Evolutionary conservation across 2,113 vertebrate genomes (phyloP).

Genomic region (Sterrhoptilus dennistouni): DNA sequence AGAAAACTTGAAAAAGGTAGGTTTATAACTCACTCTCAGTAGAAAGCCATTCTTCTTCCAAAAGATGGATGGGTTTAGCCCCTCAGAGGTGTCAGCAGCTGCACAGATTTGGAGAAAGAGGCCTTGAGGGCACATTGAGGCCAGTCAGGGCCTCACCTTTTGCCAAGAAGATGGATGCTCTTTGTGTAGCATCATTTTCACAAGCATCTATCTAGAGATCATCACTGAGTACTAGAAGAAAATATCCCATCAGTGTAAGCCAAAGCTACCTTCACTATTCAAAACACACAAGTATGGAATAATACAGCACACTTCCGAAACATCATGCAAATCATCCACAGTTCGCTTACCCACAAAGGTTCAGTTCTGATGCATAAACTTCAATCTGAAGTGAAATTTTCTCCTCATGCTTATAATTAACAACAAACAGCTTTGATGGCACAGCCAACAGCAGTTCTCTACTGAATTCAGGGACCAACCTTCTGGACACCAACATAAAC

Average conservation of each 20-base stretch:
- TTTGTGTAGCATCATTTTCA: neutral
- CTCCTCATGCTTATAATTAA: neutral
- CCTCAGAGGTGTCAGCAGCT: neutral
- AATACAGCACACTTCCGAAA: neutral
- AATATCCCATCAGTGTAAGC: neutral
- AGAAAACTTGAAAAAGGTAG: neutral
- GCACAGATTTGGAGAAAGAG: neutral
- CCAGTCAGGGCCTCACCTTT: neutral
- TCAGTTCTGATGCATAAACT: neutral
- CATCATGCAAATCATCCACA: accelerated
- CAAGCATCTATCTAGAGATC: neutral
- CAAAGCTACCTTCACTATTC: neutral
- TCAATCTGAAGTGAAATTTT: neutral
- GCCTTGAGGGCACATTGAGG: neutral
- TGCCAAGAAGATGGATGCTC: neutral
- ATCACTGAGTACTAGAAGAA: neutral
- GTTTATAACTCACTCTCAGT: neutral
- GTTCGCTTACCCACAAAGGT: accelerated
- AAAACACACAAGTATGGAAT: neutral
- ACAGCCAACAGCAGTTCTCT: neutral
- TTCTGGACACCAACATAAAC: neutral
- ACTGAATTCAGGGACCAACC: neutral
- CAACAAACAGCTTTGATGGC: neutral
- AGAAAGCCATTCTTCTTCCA: neutral
- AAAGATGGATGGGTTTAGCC: neutral